phyloP scores from a whole-genome alignment of 2,113 vertebrate species.

The Tachuris rubrigastra region DNA sequence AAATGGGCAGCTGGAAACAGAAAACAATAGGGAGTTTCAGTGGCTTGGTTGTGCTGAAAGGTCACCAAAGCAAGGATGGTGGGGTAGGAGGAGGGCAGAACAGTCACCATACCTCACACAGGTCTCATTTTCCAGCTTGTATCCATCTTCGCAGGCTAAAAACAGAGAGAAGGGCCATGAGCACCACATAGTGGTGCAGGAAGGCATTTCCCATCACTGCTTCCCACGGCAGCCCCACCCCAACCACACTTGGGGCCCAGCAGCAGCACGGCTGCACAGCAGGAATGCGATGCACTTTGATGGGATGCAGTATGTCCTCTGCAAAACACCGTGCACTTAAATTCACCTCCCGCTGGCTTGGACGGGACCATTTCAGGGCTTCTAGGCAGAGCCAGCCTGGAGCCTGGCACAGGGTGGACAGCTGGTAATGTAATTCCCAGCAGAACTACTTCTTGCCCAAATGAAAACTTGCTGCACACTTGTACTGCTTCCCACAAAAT shows the following conservation, averaged over 20 bases:
- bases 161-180: conserved; percentile 34
- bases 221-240: background rate
- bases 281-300: accelerated
- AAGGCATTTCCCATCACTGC: background rate
- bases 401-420: background rate
- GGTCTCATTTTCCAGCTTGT: conserved; percentile 86
- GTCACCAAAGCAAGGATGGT: background rate
- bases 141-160: conserved; percentile 93
- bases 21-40: conserved; percentile 49
- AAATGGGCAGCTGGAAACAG: conserved; percentile 86
- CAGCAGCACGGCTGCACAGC: background rate
- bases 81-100: background rate
- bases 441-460: background rate
- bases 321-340: background rate
- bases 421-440: background rate
- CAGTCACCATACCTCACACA: conserved; percentile 85
- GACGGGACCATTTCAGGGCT: background rate
- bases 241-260: background rate
- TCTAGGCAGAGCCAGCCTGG: background rate
- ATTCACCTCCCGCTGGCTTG: background rate
- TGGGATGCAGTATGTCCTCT: background rate
- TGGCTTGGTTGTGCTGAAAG: background rate
- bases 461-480: background rate
- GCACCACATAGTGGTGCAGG: background rate
- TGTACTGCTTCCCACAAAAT: background rate